Percentiles rank a stretch among this genome's conserved stretches.
Conservation (phyloP, 2,888 invertebrate genomes). For the Philaethria dido region DNA sequence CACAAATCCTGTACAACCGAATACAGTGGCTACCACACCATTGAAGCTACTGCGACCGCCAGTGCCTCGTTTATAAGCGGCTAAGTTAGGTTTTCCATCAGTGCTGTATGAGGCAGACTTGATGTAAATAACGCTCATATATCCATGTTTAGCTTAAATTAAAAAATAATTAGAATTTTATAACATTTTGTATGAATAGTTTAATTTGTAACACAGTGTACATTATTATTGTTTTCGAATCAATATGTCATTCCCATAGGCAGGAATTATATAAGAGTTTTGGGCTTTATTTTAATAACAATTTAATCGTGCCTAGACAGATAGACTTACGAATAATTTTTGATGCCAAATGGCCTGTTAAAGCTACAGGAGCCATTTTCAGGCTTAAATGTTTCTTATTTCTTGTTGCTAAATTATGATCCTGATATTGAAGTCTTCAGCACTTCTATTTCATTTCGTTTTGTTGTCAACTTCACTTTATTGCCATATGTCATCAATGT, state of each 20-base stretch:
- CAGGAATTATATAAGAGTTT: conserved; percentile 72
- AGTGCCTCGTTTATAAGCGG: conserved; percentile 90
- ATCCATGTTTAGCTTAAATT: conserved; percentile 69
- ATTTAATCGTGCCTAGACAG: conserved; percentile 5
- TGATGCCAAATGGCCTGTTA: conserved; percentile 65
- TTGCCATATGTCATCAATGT: background rate
- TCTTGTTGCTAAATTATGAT: conserved; percentile 2
- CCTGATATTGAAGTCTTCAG: background rate
- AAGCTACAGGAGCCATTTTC: conserved; percentile 74
- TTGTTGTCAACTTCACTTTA: background rate
- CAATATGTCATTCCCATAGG: conserved; percentile 20
- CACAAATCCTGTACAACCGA: conserved; percentile 95
- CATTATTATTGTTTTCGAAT: conserved; percentile 15
- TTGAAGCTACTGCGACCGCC: conserved; percentile 98
- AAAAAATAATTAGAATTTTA: background rate
- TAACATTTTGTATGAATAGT: background rate
- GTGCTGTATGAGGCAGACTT: conserved; percentile 81
- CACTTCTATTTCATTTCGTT: background rate
- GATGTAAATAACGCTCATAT: conserved; percentile 73
- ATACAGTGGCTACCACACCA: conserved; percentile 98
- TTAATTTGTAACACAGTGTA: background rate
- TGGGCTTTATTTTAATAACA: conserved; percentile 37
- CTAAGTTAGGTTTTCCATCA: conserved; percentile 83
- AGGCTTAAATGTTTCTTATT: conserved; percentile 50
- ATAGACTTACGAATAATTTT: conserved; percentile 70